A percentile compares a stretch with the other conserved stretches of the same genome.
Conservation (phyloP, 2,888 invertebrate genomes). For the Zonitis immaculata region DNA sequence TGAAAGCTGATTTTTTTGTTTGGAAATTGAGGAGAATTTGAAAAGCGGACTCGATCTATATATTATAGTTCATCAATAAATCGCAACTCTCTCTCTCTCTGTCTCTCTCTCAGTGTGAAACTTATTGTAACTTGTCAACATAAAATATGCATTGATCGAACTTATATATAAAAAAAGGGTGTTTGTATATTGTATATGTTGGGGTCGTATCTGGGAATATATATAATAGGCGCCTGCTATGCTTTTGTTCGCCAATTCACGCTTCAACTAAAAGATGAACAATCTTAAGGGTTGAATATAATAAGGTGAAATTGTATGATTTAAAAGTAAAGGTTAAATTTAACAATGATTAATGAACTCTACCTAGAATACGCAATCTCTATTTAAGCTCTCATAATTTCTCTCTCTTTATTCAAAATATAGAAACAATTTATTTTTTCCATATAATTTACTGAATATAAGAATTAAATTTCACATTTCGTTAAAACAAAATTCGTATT, state of each 20-base stretch:
- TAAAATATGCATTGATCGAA: conserved; percentile 21
- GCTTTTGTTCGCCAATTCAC: conserved; percentile 24
- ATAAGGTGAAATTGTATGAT: conserved; percentile 19
- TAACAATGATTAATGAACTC: conserved; percentile 27
- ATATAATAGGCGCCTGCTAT: conserved; percentile 20
- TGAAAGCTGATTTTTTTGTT: no score
- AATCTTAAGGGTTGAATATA: conserved; percentile 20
- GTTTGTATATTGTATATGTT: background rate
- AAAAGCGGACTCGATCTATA: conserved; percentile 3
- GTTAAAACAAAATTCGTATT: background rate
- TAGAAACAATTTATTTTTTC: background rate
- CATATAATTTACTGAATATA: background rate
- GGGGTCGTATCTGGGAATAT: conserved; percentile 11
- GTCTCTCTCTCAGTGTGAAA: conserved; percentile 11
- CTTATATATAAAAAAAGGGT: conserved; percentile 12
- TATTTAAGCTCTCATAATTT: background rate
- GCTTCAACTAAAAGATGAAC: conserved; percentile 22
- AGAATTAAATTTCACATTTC: background rate
- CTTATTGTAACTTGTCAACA: conserved; percentile 19
- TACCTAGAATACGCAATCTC: conserved; percentile 20
- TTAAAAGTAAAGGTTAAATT: conserved; percentile 28
- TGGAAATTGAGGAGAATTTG: background rate
- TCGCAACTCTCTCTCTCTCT: no score
- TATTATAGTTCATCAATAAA: conserved; percentile 11
- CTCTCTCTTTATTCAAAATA: background rate